Evolutionary conservation across 2,113 vertebrate genomes (phyloP), one percentile per base, ranked within the genome.

Genomic region (Gobius niger): DNA sequence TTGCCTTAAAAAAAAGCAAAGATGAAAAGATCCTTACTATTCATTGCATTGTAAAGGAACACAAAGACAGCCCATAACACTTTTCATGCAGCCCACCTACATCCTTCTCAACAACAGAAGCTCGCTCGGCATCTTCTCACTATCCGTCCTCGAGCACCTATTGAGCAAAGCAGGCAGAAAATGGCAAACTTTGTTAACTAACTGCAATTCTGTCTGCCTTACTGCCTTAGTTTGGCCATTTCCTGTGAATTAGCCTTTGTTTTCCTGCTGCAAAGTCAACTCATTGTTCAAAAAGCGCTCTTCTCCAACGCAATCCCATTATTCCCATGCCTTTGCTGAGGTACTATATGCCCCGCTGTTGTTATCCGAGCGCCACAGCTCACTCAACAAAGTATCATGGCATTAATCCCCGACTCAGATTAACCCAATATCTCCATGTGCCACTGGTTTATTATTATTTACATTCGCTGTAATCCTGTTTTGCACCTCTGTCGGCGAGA

Each of bases 381-480:
- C 63, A 47, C 60, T 66, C 62, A 75, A 85, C 86, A 77, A 78
- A 66, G 76, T 89, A 86, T 88, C 87, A 72, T 85, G 74, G 70
- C 63, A 61, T 84, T 90, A 90, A 89, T 88, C 89, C 86, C 66
- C 70, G 9, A n/a, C 84, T 76, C 78, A 84, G 86, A 90, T 90
- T 87, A 90, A 85, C 71, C 0, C 44, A 81, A 81, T 82, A 82
- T 87, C 82, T 85, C 71, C 76, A 80, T 79, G 72, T 66, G 86
- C 77, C 78, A 85, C 73, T 60, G 53, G 76, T 84, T 84, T 79
- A 77, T 87, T 88, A 87, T 89, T 88, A 87, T 89, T 90, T 89
- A 88, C 83, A 82, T 83, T 86, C 62, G 67, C 78, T 78, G 82
- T 89, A 90, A 90, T 90, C 89, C 83, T 86, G 80, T 86, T 89